A percentile compares a stretch with the other conserved stretches of the same genome.
These are phyloP conservation scores for Pseudoatta argentina DNA, from an alignment of 1,140 invertebrate species.

Conservation along the genomic window DNA sequence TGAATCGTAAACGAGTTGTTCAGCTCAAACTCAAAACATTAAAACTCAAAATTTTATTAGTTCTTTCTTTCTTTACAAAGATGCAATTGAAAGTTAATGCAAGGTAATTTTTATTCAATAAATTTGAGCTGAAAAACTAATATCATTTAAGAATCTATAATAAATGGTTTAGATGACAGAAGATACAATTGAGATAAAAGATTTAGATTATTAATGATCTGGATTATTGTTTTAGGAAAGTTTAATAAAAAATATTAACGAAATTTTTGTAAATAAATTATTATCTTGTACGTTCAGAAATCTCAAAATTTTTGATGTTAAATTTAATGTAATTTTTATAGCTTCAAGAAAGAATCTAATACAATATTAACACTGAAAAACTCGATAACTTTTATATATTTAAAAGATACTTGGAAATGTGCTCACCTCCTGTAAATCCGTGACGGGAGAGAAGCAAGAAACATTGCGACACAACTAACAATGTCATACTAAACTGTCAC, in stretches of 20 bases:
- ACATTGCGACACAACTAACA: conserved; percentile 86
- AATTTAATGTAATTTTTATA: conserved; percentile 18
- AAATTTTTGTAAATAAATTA: not conserved
- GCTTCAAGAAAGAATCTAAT: not conserved
- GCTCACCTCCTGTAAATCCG: conserved; percentile 86
- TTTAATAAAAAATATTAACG: not conserved
- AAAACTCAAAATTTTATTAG: not conserved
- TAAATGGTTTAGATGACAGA: not conserved
- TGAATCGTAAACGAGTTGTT: not conserved
- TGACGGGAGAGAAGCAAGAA: conserved; percentile 84
- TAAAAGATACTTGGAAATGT: conserved; percentile 35
- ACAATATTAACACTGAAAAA: not conserved
- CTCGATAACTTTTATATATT: not conserved
- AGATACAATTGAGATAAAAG: not conserved
- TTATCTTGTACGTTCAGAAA: not conserved
- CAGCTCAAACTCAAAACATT: conserved; percentile 35
- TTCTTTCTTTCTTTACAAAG: conserved; percentile 11
- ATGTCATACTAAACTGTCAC: conserved; percentile 83
- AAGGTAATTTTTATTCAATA: not conserved
- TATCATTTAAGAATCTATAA: not conserved
- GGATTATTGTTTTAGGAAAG: not conserved
- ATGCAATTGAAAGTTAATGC: conserved; percentile 12
- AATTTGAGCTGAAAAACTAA: conserved; percentile 20
- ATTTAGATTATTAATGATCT: not conserved
- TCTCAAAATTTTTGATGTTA: not conserved